These are phyloP conservation scores for Erinaceus europaeus DNA, from an alignment of 2,113 vertebrate species.

Conservation along the genomic window DNA sequence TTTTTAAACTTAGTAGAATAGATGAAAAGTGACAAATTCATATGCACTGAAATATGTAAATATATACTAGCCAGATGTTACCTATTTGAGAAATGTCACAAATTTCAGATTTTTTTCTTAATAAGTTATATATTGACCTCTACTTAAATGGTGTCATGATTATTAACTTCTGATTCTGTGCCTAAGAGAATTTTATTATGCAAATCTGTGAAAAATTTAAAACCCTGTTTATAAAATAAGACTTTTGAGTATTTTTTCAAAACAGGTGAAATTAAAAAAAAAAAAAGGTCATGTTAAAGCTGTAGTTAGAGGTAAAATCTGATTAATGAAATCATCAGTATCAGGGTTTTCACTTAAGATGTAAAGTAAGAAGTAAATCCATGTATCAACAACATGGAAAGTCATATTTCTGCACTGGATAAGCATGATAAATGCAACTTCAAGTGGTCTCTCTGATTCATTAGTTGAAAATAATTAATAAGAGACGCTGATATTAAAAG, in stretches of 20 bases:
- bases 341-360: constrained; percentile 11
- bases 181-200: background rate
- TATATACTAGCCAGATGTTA: background rate
- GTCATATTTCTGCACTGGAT: background rate
- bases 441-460: background rate
- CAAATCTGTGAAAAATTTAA: background rate
- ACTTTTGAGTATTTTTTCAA: background rate
- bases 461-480: constrained; percentile 34
- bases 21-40: background rate
- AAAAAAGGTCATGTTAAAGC: background rate
- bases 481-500: constrained; percentile 20
- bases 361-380: background rate
- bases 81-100: background rate
- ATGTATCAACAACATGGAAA: background rate
- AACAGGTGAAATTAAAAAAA: constrained; percentile 16
- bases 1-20: background rate
- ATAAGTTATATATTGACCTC: background rate
- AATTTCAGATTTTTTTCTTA: background rate
- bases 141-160: background rate
- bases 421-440: constrained; percentile 7
- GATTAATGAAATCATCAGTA: background rate
- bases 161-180: background rate
- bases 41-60: background rate
- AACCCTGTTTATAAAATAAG: background rate
- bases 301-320: background rate